These are phyloP conservation scores for Propithecus perrieri DNA, from an alignment of 2,797 vertebrate species.

Conservation along the genomic window DNA sequence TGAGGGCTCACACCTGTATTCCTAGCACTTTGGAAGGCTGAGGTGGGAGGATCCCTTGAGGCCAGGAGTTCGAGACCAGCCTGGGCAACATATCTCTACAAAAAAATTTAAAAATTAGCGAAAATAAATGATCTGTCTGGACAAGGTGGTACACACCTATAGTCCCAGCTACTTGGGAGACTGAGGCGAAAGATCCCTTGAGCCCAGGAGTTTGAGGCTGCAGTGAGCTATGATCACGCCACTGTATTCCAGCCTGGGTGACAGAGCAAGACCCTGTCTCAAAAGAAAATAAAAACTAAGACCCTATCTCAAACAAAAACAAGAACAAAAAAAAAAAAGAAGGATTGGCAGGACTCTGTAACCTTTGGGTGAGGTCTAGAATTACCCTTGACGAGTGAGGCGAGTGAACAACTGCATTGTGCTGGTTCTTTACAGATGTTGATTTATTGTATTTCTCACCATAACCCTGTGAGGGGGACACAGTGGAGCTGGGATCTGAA, in stretches of 20 bases:
- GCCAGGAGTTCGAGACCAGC: background rate
- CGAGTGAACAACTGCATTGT: background rate
- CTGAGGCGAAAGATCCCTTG: too few species aligned
- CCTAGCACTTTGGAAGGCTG: background rate
- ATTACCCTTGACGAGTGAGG: background rate
- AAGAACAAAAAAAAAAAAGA: background rate
- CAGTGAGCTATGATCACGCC: too few species aligned
- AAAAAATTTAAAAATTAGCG: background rate
- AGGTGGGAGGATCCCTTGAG: background rate
- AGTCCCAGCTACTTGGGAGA: background rate
- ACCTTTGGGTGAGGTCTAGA: background rate
- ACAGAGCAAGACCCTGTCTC: background rate
- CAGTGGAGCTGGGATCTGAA: background rate
- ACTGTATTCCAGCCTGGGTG: background rate
- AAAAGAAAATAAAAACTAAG: background rate
- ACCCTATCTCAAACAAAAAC: too few species aligned
- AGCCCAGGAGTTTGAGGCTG: too few species aligned
- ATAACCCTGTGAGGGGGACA: background rate
- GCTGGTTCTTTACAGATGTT: background rate
- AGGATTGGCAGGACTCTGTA: background rate
- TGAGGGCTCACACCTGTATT: background rate
- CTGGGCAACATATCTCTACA: background rate
- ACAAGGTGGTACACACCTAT: background rate
- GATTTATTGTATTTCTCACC: background rate
- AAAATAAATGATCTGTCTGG: background rate